A percentile compares a stretch with the other conserved stretches of the same genome.
phyloP scores from a whole-genome alignment of 2,113 vertebrate species.

The Colius striatus region DNA sequence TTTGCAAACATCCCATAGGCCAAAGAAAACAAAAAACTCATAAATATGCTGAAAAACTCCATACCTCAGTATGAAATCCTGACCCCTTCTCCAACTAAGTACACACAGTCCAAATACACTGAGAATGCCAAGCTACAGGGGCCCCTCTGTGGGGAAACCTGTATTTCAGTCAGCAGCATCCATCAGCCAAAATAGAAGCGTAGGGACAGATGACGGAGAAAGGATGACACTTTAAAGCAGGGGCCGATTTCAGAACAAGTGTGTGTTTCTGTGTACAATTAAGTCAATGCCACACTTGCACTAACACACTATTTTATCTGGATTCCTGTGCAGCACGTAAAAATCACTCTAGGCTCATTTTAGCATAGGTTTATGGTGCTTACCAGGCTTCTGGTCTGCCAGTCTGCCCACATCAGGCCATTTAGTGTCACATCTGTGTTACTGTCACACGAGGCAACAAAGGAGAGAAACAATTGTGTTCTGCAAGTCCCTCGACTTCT shows the following conservation, averaged over 20 bases:
- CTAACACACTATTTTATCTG: background rate
- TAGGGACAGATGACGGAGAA: background rate
- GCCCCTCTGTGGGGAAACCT: slow-evolving; percentile 61
- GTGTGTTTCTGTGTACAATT: background rate
- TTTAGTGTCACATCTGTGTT: background rate
- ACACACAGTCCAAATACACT: slow-evolving; percentile 56
- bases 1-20: background rate
- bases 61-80: slow-evolving; percentile 66
- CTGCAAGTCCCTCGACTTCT: accelerated
- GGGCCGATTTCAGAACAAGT: background rate
- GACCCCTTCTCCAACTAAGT: slow-evolving; percentile 68
- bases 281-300: accelerated
- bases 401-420: background rate
- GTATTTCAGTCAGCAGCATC: slow-evolving; percentile 45
- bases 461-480: accelerated
- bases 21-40: slow-evolving; percentile 46
- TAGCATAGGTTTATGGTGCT: accelerated
- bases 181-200: background rate
- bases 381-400: background rate
- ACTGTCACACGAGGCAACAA: background rate
- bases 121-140: slow-evolving; percentile 65
- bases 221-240: background rate
- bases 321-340: background rate
- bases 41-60: slow-evolving; percentile 62
- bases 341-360: background rate